Evolutionary conservation across 2,888 invertebrate genomes (phyloP), one percentile per base, ranked within the genome.

Genomic region (Eubasilissa splendida): DNA sequence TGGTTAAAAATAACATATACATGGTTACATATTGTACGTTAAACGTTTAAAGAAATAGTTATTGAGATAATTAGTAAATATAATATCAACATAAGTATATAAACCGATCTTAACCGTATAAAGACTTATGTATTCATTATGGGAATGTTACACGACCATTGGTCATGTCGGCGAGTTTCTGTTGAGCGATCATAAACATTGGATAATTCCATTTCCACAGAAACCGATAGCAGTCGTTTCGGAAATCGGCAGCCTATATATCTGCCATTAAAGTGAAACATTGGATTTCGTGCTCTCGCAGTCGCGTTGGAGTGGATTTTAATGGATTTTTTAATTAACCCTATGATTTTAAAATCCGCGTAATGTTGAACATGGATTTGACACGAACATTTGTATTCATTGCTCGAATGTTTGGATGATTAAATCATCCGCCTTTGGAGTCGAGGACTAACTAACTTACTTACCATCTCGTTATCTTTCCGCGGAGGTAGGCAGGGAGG

Each of bases 161-260:
- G n/a, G 53, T 54, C 53, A 53, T 71, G 11, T 53, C 54, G 53
- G 4, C 53, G 31, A 71, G 71, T 53, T 53, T 71, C 8, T 71
- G 71, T 53, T 71, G 54, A 54, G 33, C 54, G 54, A 54, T 56
- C 54, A 53, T 71, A 71, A 71, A 71, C 71, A 71, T 71, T 50
- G 7, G 54, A 31, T 71, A 31, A 71, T 71, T 71, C 54, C 54
- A 54, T 71, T 71, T 54, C 22, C 12, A 53, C n/a, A n/a, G 53
- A 14, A 33, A 53, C 54, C 71, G 71, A 12, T 71, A 54, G 53
- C 71, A 71, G 54, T 54, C 53, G 54, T 68, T 71, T 71, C 71
- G 71, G 71, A 71, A 71, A 71, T 71, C 71, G 54, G 22, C 71
- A 54, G 53, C 54, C 71, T 22, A 53, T 71, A 54, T 54, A 54